Evolutionary conservation across 1,140 invertebrate genomes (phyloP).

Genomic region (Drosophila kepulauana): DNA sequence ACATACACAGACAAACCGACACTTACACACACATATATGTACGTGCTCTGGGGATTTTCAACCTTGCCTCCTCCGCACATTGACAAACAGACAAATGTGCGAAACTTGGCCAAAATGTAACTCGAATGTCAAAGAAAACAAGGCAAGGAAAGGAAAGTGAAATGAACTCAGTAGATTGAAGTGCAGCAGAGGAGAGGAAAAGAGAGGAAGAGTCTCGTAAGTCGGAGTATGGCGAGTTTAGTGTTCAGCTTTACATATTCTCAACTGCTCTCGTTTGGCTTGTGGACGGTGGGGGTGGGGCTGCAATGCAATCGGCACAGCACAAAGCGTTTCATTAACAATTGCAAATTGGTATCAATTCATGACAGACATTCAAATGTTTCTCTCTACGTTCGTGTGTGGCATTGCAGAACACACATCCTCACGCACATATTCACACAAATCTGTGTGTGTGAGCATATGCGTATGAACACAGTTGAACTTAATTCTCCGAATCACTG

Average conservation of each 20-base stretch:
- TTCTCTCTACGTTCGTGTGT: slow-evolving; percentile 38
- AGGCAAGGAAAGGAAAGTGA: slow-evolving; percentile 63
- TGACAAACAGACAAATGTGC: slow-evolving; percentile 47
- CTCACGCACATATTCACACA: slow-evolving; percentile 13
- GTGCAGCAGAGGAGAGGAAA: slow-evolving; percentile 51
- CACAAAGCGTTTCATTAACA: slow-evolving; percentile 83
- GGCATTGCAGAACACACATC: slow-evolving; percentile 27
- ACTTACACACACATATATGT: not conserved
- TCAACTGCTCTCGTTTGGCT: slow-evolving; percentile 37
- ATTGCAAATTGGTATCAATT: slow-evolving; percentile 83
- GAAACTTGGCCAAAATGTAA: slow-evolving; percentile 70
- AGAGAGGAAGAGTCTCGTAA: not conserved
- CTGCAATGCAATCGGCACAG: slow-evolving; percentile 71
- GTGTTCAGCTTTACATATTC: slow-evolving; percentile 17
- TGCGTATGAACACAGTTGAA: slow-evolving; percentile 43
- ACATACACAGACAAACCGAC: not conserved
- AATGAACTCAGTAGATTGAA: slow-evolving; percentile 61
- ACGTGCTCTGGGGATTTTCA: slow-evolving; percentile 24
- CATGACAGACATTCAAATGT: slow-evolving; percentile 76
- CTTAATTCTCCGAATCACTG: slow-evolving; percentile 81
- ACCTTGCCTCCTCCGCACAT: slow-evolving; percentile 9
- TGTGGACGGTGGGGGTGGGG: not conserved
- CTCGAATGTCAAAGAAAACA: slow-evolving; percentile 79
- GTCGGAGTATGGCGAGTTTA: slow-evolving; percentile 19
- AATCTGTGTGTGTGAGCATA: slow-evolving; percentile 22